Evolutionary conservation across 2,113 vertebrate species (phyloP), one percentile per base, ranked within the genome.

Genomic region (Aix galericulata): DNA sequence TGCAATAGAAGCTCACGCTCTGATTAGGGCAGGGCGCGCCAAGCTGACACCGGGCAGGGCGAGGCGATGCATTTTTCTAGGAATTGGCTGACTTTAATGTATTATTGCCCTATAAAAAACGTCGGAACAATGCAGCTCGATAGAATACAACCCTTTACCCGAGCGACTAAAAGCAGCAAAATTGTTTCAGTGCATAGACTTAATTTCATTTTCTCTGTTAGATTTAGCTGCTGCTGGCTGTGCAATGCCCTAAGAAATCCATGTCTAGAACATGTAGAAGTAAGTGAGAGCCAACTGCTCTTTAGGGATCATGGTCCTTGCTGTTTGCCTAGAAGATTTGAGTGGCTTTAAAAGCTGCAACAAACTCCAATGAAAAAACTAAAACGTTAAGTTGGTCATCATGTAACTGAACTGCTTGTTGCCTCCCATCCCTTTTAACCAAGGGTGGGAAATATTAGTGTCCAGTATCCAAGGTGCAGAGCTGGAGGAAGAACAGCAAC

Each of bases 91-190:
- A 59, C 60, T 52, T 16, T 18, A 17, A 17, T 2, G 2, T 1
- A 8, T 14, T 32, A 1, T 3, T 27, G 92, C 0, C 3, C 56
- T 0, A 2, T 0, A 1, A 82, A 31, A 21, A 13, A 3, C 0
- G 2, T 36, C 4, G 73, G 52, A 29, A 32, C 0, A 22, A 25
- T 2, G 17, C 86, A 69, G 86, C 74, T 72, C 64, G 8, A 0
- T 0, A 44, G 40, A 32, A 44, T 17, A 1, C 2, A 22, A 44
- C 29, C 72, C 38, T 34, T 59, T 25, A 11, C 82, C 90, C 2
- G 10, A 78, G 64, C 40, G 55, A 31, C 59, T 2, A 6, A 17
- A 31, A 36, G 93, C 77, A 78, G 79, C 27, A 5, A 25, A 16
- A 42, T 1, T 6, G 4, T 6, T 69, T 3, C 76, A 56, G 92